phyloP scores from a whole-genome alignment of 2,113 vertebrate genomes.

The Boulengeromyrus knoepffleri region DNA sequence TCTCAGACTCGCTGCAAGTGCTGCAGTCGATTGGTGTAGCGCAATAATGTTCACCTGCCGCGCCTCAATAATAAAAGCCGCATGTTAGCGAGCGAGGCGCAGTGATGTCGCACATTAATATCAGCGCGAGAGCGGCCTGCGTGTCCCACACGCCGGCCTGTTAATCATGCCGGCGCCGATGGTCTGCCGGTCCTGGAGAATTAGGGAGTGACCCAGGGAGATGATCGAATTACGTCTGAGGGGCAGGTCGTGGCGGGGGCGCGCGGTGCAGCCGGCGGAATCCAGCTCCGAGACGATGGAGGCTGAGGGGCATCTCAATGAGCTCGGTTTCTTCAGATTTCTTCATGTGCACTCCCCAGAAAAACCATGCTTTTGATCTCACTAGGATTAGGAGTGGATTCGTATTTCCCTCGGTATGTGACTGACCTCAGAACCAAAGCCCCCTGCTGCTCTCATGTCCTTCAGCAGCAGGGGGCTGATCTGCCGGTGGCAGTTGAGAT shows the following conservation, averaged over 20 bases:
- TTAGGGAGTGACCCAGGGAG: background rate
- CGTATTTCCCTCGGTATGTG: background rate
- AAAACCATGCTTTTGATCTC: background rate
- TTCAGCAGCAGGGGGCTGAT: background rate
- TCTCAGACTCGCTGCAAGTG: background rate
- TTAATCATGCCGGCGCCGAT: background rate
- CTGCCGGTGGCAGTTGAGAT: background rate
- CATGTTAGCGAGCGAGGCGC: background rate
- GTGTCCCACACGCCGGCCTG: background rate
- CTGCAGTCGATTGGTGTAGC: background rate
- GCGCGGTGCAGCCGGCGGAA: background rate
- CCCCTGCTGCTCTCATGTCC: background rate
- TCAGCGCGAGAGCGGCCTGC: background rate
- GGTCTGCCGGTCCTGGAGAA: background rate
- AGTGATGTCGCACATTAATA: background rate
- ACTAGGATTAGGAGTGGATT: background rate
- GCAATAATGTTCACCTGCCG: background rate
- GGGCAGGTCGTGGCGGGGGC: background rate
- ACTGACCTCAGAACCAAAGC: background rate
- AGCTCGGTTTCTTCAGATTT: background rate
- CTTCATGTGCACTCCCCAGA: background rate
- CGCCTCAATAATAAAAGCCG: conserved; percentile 1
- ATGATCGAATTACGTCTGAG: background rate
- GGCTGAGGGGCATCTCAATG: background rate
- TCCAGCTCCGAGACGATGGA: background rate